Conservation (phyloP, 2,113 vertebrate genomes). For the Otocyon megalotis region DNA sequence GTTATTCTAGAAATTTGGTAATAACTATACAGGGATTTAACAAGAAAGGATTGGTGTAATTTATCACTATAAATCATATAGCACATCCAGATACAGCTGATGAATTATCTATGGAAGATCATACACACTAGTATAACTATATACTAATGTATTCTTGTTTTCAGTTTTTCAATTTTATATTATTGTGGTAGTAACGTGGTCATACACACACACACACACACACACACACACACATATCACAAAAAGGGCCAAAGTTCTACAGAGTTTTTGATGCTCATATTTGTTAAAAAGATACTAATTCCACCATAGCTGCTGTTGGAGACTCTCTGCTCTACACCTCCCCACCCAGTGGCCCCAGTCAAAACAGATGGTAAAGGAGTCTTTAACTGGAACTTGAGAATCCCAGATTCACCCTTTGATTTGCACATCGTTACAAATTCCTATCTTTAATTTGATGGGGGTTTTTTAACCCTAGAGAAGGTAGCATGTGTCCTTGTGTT, state of each 20-base stretch:
- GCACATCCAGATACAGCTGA: neutral
- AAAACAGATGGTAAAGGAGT: conserved; percentile 33
- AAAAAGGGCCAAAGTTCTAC: neutral
- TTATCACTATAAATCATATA: conserved; percentile 48
- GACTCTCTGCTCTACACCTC: neutral
- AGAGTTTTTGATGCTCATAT: conserved; percentile 39
- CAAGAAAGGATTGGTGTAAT: neutral
- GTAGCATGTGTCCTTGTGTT: conserved; percentile 22
- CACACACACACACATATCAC: neutral
- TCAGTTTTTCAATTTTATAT: neutral
- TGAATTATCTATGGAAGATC: conserved; percentile 46
- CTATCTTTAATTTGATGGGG: conserved; percentile 3
- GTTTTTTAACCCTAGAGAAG: neutral
- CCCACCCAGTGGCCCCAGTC: neutral
- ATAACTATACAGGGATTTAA: conserved; percentile 48
- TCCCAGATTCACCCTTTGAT: neutral
- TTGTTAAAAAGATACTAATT: conserved; percentile 23
- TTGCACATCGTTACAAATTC: conserved; percentile 42
- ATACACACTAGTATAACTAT: neutral
- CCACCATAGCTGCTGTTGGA: neutral
- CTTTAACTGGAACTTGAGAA: conserved; percentile 39
- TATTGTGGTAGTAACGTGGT: neutral
- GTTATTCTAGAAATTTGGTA: conserved; percentile 37
- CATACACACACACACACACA: neutral
- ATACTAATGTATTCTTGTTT: conserved; percentile 38